Evolutionary conservation across 1,140 invertebrate genomes (phyloP), one percentile per base, ranked within the genome.

Genomic region (Pygmarrhopalites habei): DNA sequence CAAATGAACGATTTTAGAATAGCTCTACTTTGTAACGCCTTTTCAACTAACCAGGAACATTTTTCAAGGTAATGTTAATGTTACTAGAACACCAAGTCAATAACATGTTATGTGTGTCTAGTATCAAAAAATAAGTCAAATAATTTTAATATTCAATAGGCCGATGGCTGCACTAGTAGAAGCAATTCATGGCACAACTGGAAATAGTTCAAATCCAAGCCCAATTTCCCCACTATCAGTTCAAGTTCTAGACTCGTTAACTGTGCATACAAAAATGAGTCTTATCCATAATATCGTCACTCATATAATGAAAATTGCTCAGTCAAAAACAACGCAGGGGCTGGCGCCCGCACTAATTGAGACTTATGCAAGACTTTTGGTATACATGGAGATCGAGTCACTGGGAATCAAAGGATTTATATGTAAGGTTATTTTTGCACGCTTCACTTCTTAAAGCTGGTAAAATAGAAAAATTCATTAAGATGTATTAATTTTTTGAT

Each of bases 331-430:
- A 0, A 86, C 83, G 32, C 83, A 90, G 70, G 84, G 86, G 58
- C 79, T 95, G 59, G 86, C 93, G 1, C 93, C 95, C 1, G 92
- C 93, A 0, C 77, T 98, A 0, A 88, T 97, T 0, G 94, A 98
- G 77, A 97, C 94, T 0, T 98, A 97, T 75, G 91, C 90, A 49
- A 79, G 93, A 66, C 77, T 98, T 32, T 76, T 97, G 21, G 92
- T 97, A 0, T 97, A 97, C 70, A 95, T 91, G 26, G 95, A 98
- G 81, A 96, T 96, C 57, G 95, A 98, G 77, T 94, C 92, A 41
- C 80, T 97, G 7, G 93, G 94, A 28, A 96, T 97, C 47, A 98
- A 97, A 81, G 91, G 90, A 46, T 96, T 97, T 75, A 91, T 96
- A 64, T 89, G 90, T 91, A 78, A 83, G 84, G 84, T 17, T 72